Conservation (phyloP, 2,888 invertebrate genomes). For the Cephus spinipes region DNA sequence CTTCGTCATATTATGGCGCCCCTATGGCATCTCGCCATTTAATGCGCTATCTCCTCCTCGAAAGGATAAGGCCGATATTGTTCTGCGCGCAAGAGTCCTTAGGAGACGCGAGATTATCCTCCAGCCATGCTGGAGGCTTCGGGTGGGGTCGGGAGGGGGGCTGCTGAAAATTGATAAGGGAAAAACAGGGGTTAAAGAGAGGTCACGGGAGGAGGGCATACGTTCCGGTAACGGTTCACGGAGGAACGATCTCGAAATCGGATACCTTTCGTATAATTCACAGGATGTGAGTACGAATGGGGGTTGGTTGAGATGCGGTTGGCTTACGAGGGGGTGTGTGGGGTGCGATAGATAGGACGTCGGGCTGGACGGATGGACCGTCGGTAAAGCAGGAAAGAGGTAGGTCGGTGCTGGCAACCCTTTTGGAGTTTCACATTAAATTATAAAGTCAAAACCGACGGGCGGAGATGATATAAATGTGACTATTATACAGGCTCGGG, state of each 20-base stretch:
- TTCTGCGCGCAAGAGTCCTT: not conserved
- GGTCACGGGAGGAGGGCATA: not conserved
- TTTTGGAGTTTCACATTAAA: slow-evolving; percentile 53
- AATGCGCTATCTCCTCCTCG: slow-evolving; percentile 42
- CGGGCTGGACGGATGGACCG: not conserved
- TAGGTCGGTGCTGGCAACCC: slow-evolving; percentile 14
- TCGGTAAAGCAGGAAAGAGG: not conserved
- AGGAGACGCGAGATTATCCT: not conserved
- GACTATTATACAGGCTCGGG: slow-evolving; percentile 60
- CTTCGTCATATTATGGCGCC: slow-evolving; percentile 11
- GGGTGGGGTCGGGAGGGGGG: not conserved
- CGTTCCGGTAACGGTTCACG: not conserved
- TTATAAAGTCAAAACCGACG: slow-evolving; percentile 64
- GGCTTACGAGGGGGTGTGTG: not conserved
- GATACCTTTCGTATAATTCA: slow-evolving; percentile 35
- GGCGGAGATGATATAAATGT: slow-evolving; percentile 63
- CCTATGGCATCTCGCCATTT: slow-evolving; percentile 37
- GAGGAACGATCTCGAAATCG: slow-evolving; percentile 36
- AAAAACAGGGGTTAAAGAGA: not conserved
- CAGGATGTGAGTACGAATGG: not conserved
- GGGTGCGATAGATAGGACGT: not conserved
- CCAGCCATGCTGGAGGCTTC: not conserved
- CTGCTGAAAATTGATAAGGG: not conserved
- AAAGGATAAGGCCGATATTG: not conserved
- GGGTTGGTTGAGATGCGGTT: not conserved